Evolutionary conservation across 2,797 vertebrate genomes (phyloP), one percentile per base, ranked within the genome.

Genomic region (Sarcoramphus papa): DNA sequence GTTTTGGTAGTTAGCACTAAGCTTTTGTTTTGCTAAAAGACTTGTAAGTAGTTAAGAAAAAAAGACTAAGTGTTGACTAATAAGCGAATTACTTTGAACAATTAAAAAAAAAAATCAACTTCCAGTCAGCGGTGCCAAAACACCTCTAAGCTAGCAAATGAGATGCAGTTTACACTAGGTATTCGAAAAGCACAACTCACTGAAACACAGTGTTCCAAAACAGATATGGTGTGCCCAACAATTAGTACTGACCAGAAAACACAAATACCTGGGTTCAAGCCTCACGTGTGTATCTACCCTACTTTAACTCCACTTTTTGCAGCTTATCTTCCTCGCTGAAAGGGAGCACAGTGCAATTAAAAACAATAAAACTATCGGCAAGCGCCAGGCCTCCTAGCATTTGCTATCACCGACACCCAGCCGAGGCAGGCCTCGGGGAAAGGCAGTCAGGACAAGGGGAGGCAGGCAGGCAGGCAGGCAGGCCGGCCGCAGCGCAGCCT

Each of bases 201-300:
- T 28, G 28, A 81, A 72, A 86, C 20, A 25, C 6, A 0, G 4
- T 14, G 12, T 11, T 80, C 30, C 45, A 41, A 84, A 70, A 45
- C 8, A 18, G 18, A 14, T 7, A 47, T 0, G 2, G 28, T 1
- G 7, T 2, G 6, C 7, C 24, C 14, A 57, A 5, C 0, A 0
- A 30, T 8, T 10, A 6, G 30, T 17, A 15, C 7, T 1, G 5
- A 28, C 11, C 0, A 33, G 3, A 59, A 50, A 47, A 33, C 33
- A 43, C 4, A 4, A 40, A 40, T 2, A 48, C 18, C 3, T 11
- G 3, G 15, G 10, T 30, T 67, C 70, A 37, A 82, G 25, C 12
- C 40, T 27, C 64, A n/a, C 1, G 7, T 12, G 53, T 5, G 10
- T 3, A 10, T 25, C 17, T 9, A 37, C 9, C 3, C 27, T 7